Evolutionary conservation across 2,797 vertebrate genomes (phyloP).

Genomic region (Micrastur ruficollis): DNA sequence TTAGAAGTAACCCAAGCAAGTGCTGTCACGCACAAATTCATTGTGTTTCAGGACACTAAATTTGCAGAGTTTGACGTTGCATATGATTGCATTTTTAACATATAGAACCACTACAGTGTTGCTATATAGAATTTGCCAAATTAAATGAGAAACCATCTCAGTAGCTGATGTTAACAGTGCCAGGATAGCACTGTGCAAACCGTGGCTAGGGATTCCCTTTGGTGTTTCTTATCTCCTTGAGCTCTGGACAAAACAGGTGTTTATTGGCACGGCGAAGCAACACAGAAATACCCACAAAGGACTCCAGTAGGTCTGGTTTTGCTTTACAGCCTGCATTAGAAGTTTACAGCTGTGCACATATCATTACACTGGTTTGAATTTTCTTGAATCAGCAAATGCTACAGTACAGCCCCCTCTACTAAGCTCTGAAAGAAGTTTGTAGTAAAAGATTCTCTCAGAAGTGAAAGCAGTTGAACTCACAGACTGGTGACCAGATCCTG

Average conservation of each 20-base stretch:
- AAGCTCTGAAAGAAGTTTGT: background rate
- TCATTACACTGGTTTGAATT: background rate
- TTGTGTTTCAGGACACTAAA: constrained; percentile 41
- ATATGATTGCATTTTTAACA: background rate
- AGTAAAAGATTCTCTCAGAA: background rate
- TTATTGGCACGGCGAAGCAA: background rate
- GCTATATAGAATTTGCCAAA: background rate
- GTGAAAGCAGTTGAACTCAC: background rate
- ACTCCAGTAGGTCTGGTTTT: background rate
- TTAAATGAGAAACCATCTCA: background rate
- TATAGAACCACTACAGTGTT: background rate
- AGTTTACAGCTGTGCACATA: background rate
- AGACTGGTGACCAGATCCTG: background rate
- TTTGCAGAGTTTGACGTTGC: constrained; percentile 9
- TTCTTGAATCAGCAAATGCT: background rate
- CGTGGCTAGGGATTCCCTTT: background rate
- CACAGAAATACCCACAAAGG: background rate
- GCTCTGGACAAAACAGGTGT: background rate
- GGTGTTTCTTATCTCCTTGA: background rate
- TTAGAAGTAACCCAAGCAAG: constrained; percentile 32
- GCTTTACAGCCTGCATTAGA: background rate
- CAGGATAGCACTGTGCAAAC: background rate
- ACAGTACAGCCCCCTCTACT: background rate
- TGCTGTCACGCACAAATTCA: constrained; percentile 9
- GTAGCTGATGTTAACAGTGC: background rate